phyloP scores from a whole-genome alignment of 2,888 invertebrate genomes.

The Linyphia triangularis region DNA sequence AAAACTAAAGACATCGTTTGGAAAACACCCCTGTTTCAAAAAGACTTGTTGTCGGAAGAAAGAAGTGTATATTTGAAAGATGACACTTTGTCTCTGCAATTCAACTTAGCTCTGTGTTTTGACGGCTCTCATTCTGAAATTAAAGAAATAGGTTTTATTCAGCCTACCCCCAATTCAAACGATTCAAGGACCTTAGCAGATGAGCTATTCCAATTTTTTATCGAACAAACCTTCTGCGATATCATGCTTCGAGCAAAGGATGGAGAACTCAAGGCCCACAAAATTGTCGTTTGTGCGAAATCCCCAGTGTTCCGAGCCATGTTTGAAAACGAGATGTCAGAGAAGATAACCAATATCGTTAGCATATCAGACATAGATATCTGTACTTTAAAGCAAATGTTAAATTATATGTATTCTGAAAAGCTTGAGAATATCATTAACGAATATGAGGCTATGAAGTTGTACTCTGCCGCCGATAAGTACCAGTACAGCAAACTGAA shows the following conservation, averaged over 20 bases:
- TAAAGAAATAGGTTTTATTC: not conserved
- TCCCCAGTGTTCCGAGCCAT: constrained; percentile 2
- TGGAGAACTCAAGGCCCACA: not conserved
- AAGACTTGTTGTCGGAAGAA: not conserved
- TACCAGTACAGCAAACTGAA: not conserved
- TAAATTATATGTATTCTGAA: not conserved
- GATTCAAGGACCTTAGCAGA: not conserved
- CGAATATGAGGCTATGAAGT: not conserved
- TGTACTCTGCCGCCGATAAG: constrained; percentile 1
- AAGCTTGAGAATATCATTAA: not conserved
- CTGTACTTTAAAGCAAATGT: not conserved
- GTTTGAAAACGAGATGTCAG: constrained; percentile 10
- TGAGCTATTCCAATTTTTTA: not conserved
- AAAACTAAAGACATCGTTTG: not conserved
- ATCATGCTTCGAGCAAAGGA: not conserved
- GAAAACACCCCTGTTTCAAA: not conserved
- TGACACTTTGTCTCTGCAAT: not conserved
- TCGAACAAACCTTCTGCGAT: not conserved
- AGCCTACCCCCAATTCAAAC: not conserved
- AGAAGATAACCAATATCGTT: not conserved
- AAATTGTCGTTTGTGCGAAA: not conserved
- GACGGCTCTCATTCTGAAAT: not conserved
- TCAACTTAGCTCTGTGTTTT: not conserved
- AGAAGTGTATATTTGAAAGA: not conserved
- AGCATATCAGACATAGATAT: not conserved